Conservation (phyloP, 2,113 vertebrate genomes). For the Myotis davidii region DNA sequence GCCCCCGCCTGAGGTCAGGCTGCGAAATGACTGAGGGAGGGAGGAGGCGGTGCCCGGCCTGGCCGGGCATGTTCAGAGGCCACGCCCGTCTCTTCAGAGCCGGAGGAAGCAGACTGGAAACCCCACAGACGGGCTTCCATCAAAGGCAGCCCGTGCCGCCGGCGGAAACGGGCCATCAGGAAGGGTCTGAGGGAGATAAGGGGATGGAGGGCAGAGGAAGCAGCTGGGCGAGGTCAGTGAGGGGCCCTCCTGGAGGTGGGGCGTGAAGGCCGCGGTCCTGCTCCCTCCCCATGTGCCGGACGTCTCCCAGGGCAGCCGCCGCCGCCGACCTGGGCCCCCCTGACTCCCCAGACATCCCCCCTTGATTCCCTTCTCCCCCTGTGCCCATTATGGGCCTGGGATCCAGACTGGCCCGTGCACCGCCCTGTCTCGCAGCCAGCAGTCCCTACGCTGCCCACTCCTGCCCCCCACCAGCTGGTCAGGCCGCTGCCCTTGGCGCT, state of each 20-base stretch:
- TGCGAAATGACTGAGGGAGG: accelerated
- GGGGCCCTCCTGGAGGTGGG: neutral
- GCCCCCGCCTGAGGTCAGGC: accelerated
- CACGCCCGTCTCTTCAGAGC: neutral
- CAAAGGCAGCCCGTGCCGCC: neutral
- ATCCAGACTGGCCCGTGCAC: too few species aligned
- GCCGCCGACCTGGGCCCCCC: neutral
- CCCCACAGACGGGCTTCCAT: neutral
- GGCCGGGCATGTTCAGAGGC: neutral
- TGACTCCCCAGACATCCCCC: accelerated
- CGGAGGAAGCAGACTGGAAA: neutral
- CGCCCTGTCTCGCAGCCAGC: accelerated
- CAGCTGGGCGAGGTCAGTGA: neutral
- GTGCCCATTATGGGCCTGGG: neutral
- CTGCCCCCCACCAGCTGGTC: accelerated
- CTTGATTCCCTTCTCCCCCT: accelerated
- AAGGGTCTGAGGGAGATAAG: neutral
- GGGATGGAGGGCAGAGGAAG: neutral
- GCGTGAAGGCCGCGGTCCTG: accelerated
- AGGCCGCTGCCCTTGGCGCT: too few species aligned
- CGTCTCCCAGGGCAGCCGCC: accelerated
- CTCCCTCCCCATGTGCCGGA: too few species aligned
- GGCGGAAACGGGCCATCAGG: neutral
- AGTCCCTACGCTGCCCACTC: neutral
- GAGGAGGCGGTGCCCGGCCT: neutral